phyloP scores from a whole-genome alignment of 2,888 invertebrate species.

The Acleris sparsana region DNA sequence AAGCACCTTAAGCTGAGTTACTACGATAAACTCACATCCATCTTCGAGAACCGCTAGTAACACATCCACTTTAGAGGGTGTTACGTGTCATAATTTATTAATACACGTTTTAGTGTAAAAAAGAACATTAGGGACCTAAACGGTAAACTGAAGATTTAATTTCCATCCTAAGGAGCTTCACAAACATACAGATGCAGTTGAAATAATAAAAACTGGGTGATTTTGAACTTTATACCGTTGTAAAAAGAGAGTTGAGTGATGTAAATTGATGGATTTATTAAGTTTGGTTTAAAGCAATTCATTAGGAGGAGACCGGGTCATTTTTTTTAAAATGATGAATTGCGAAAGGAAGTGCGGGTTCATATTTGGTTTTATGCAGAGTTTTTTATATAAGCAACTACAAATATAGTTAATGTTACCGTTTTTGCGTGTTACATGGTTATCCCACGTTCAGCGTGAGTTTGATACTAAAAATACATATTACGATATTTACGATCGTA shows the following conservation, averaged over 20 bases:
- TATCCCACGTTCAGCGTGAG: too few species aligned
- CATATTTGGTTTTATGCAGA: slow-evolving; percentile 33
- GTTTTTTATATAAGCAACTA: not conserved
- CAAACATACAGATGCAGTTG: not conserved
- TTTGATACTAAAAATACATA: too few species aligned
- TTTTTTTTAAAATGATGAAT: slow-evolving; percentile 33
- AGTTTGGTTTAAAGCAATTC: slow-evolving; percentile 20
- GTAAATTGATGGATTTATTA: not conserved
- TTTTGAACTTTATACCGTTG: not conserved
- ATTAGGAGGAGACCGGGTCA: slow-evolving; percentile 16
- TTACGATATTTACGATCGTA: too few species aligned
- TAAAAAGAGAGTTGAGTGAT: not conserved
- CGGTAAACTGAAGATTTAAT: slow-evolving; percentile 36
- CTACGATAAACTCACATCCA: slow-evolving; percentile 3
- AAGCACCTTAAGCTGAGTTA: too few species aligned
- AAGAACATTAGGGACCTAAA: slow-evolving; percentile 35
- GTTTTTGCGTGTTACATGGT: not conserved
- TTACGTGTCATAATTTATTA: slow-evolving; percentile 33
- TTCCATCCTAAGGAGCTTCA: not conserved
- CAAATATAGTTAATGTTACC: not conserved
- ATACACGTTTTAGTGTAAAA: slow-evolving; percentile 25
- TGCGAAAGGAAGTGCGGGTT: slow-evolving; percentile 30
- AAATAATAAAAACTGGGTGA: not conserved
- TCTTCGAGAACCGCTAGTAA: slow-evolving; percentile 13
- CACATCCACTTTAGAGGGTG: slow-evolving; percentile 25